Conservation (phyloP, 2,888 invertebrate genomes). For the Spodoptera exigua region DNA sequence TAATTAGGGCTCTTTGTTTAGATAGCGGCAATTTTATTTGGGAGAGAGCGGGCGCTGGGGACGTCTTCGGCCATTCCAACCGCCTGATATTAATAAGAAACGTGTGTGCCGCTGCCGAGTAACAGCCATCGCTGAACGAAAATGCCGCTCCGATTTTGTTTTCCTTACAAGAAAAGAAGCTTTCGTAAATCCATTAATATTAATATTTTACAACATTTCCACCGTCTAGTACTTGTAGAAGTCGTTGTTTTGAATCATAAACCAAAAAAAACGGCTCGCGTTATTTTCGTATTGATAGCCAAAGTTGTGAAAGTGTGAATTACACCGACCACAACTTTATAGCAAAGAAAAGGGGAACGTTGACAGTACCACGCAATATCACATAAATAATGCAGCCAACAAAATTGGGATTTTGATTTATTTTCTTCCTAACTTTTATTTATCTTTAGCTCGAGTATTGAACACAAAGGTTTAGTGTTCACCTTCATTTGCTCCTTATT, state of each 20-base stretch:
- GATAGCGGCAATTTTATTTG: constrained; percentile 90
- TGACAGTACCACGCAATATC: constrained; percentile 84
- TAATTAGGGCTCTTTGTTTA: constrained; percentile 91
- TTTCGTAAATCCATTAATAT: constrained; percentile 44
- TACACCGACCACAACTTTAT: constrained; percentile 77
- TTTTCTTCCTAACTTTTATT: constrained; percentile 87
- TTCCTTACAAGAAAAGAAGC: constrained; percentile 43
- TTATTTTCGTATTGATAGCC: constrained; percentile 69
- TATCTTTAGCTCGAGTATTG: constrained; percentile 75
- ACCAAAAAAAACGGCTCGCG: constrained; percentile 27
- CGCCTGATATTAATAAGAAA: constrained; percentile 88
- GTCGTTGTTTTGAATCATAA: background rate
- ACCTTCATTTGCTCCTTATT: constrained; percentile 62
- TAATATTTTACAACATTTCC: constrained; percentile 31
- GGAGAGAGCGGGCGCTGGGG: constrained; percentile 88
- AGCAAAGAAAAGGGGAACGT: constrained; percentile 83
- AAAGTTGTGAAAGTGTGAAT: constrained; percentile 81
- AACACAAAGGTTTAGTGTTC: constrained; percentile 70
- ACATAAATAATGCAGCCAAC: constrained; percentile 87
- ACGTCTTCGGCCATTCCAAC: constrained; percentile 87
- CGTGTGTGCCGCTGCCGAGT: constrained; percentile 77
- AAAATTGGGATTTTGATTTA: constrained; percentile 89
- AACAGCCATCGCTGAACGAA: constrained; percentile 68
- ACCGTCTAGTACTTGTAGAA: constrained; percentile 15
- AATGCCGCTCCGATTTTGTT: constrained; percentile 69